Conservation (phyloP, 2,113 vertebrate genomes). For the Rhegmatorhina hoffmannsi region DNA sequence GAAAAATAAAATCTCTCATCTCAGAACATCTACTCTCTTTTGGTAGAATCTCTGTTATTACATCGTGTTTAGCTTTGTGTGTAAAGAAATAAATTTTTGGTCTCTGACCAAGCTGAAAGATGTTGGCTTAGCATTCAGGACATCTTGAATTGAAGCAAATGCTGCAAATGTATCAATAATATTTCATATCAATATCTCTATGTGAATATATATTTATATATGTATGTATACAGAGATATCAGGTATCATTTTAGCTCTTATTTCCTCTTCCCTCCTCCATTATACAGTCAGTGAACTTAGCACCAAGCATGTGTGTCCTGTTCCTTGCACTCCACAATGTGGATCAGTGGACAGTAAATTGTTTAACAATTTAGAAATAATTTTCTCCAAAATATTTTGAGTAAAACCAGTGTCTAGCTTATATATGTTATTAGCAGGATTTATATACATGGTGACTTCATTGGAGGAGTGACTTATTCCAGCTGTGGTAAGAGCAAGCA, state of each 20-base stretch:
- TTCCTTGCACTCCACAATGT: neutral
- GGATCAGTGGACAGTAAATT: neutral
- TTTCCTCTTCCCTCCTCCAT: neutral
- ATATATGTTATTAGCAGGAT: neutral
- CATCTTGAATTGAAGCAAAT: neutral
- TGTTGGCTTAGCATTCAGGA: neutral
- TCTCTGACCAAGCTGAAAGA: neutral
- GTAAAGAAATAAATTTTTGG: neutral
- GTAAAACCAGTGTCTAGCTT: neutral
- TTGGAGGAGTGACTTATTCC: neutral
- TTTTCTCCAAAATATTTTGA: neutral
- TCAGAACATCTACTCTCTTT: neutral
- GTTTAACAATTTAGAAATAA: neutral
- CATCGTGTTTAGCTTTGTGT: neutral
- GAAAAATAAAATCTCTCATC: neutral
- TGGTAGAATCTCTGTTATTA: neutral
- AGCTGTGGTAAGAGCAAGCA: neutral
- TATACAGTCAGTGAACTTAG: neutral
- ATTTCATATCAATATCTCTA: neutral
- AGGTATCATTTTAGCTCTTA: neutral
- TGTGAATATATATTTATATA: neutral
- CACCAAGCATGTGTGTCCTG: neutral
- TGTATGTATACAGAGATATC: too few relatives aligned
- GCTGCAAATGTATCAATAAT: neutral
- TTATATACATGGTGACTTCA: neutral